These are phyloP conservation scores for Drosophila nr. perissopoda DNA, from an alignment of 2,888 invertebrate species.

Conservation along the genomic window DNA sequence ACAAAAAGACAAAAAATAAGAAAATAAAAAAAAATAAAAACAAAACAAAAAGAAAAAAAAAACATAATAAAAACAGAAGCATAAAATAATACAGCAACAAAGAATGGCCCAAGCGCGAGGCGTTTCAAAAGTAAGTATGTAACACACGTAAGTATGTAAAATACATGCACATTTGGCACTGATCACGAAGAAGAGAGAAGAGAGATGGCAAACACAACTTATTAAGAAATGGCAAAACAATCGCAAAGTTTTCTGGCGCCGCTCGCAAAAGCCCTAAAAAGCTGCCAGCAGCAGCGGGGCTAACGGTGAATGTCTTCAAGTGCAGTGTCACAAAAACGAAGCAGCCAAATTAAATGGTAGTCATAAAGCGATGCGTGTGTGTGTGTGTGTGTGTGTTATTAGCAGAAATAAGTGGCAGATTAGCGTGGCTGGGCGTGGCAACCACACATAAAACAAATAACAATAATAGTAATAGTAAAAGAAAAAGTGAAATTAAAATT, in stretches of 20 bases:
- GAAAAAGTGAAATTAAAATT: constrained; percentile 61
- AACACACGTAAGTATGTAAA: not conserved
- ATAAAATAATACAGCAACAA: constrained; percentile 22
- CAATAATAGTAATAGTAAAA: constrained; percentile 65
- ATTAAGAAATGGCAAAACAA: constrained; percentile 55
- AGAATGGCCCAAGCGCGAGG: constrained; percentile 18
- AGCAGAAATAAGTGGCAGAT: constrained; percentile 51
- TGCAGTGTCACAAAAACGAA: constrained; percentile 20
- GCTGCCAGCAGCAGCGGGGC: not conserved
- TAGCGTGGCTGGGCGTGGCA: constrained; percentile 35
- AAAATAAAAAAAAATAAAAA: constrained; percentile 9
- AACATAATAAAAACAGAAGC: constrained; percentile 40
- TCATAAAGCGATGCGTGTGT: constrained; percentile 13
- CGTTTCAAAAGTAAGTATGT: constrained; percentile 3
- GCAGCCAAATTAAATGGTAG: constrained; percentile 20
- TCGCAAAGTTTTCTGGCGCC: constrained; percentile 61
- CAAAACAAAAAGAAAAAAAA: constrained; percentile 21
- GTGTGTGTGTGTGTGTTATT: constrained; percentile 35
- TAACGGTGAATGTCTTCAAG: constrained; percentile 29
- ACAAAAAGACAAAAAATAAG: constrained; percentile 17
- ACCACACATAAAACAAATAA: constrained; percentile 44
- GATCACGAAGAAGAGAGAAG: constrained; percentile 20
- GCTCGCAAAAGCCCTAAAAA: constrained; percentile 31
- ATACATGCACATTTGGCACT: not conserved
- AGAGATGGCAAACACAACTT: constrained; percentile 40